phyloP scores from a whole-genome alignment of 1,140 invertebrate species.

The Palaemon carinicauda region DNA sequence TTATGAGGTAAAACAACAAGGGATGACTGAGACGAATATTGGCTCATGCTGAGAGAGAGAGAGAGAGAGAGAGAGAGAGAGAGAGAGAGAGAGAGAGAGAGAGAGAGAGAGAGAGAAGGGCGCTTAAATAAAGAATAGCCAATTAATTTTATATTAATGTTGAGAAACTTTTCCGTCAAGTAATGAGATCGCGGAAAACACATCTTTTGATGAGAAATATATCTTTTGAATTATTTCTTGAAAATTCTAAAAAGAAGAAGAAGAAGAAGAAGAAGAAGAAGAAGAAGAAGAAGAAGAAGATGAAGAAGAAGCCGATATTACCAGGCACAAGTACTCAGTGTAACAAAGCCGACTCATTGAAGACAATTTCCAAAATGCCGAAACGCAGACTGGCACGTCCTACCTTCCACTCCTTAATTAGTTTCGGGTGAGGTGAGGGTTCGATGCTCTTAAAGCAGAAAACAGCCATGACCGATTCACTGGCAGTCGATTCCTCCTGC shows the following conservation, averaged over 20 bases:
- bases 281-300: no score
- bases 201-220: no score
- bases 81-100: neutral
- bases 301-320: neutral
- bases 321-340: neutral
- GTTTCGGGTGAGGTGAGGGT: constrained; percentile 22
- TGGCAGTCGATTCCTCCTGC: neutral
- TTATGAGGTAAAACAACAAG: neutral
- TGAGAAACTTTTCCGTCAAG: neutral
- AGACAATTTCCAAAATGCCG: neutral
- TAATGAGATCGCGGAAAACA: neutral
- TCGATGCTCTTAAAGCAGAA: constrained; percentile 40
- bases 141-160: no score
- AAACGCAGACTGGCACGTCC: neutral
- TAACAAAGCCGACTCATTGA: neutral
- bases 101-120: neutral
- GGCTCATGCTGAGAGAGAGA: neutral
- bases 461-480: neutral
- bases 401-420: constrained; percentile 43
- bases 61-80: neutral
- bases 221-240: no score
- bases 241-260: no score
- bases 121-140: no score
- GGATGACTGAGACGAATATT: neutral
- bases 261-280: no score